Base-by-base conservation (phyloP, 1,140 invertebrate genomes). In the Phthorimaea operculella region DNA sequence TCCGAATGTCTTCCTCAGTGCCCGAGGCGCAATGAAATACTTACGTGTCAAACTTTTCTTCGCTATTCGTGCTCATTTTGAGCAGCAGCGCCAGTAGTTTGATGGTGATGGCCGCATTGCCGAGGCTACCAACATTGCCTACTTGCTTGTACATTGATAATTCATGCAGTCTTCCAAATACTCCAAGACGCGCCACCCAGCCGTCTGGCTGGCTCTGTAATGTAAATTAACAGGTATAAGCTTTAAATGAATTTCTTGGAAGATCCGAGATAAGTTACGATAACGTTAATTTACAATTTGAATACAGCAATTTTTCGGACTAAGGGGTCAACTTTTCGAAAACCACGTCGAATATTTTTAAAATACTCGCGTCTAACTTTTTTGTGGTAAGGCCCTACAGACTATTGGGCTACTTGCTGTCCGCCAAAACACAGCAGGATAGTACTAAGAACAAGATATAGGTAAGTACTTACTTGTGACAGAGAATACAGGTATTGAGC, bases 161-260 rank as follows among this genome's bases (percentile, higher is more conserved):
- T 52, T 83, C 78, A 17, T 80, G 72, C 2, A 81, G 60, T 5
- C 74, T 63, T 1, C 78, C 77, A 39, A 83, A 83, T 16, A 77
- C 76, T 0, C 80, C 80, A 11, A 83, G 52, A 4, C 80, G 70
- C 0, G 73, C 78, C 12, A 80, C 67, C 80, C 80, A 83, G 0
- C 78, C 80, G 28, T 83, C 80, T 6, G 70, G 68, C 17, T 65
- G 70, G 53, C 76, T 74, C 79, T 82, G 53, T 14, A 64, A 56
- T 10, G 21, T 21, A 28, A 57, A 52, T 55, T 28, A 49, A 45
- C 33, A 42, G 2, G 15, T 4, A 14, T 18, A 8, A 4, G n/a
- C 7, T 9, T 28, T 28, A 28, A 2, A 28, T 28, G 21, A 28
- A 28, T 4, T 28, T 28, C 21, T 4, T 4, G 21, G 2, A 28